Evolutionary conservation across 1,140 invertebrate genomes (phyloP).

Genomic region (Carposina sasakii): DNA sequence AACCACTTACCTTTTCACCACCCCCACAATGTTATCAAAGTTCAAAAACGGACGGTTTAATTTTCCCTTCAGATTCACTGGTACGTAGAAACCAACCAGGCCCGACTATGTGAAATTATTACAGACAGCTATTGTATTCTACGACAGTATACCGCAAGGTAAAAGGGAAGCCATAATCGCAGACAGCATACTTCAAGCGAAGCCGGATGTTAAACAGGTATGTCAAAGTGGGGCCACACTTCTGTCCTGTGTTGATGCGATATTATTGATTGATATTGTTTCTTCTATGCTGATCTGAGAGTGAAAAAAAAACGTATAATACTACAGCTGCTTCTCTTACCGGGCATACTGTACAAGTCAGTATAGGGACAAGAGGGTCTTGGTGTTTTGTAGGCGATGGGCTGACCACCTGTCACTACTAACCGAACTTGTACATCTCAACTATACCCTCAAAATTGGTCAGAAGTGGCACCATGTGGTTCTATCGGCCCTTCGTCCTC

Average conservation of each 20-base stretch:
- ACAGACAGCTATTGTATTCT: constrained; percentile 26
- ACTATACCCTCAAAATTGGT: too few species aligned
- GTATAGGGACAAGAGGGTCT: too few species aligned
- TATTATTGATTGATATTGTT: neutral
- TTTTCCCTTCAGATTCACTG: constrained; percentile 28
- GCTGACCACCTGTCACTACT: too few species aligned
- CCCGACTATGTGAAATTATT: constrained; percentile 23
- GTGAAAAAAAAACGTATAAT: too few species aligned
- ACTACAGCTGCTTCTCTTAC: too few species aligned
- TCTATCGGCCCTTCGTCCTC: too few species aligned
- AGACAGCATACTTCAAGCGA: constrained; percentile 15
- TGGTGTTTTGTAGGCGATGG: too few species aligned
- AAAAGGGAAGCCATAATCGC: constrained; percentile 18
- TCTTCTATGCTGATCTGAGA: neutral
- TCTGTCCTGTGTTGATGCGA: neutral
- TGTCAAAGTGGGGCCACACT: constrained; percentile 3
- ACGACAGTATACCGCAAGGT: constrained; percentile 21
- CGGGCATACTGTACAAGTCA: too few species aligned
- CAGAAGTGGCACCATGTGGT: too few species aligned
- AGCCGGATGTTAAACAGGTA: constrained; percentile 22
- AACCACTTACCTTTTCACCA: neutral
- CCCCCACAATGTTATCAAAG: neutral
- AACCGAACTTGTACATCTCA: too few species aligned
- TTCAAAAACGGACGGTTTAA: neutral
- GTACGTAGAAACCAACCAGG: constrained; percentile 22